Percentiles rank a stretch among this genome's conserved stretches.
Evolutionary conservation across 1,140 invertebrate genomes (phyloP).

Genomic region (Drosophila jambulina): DNA sequence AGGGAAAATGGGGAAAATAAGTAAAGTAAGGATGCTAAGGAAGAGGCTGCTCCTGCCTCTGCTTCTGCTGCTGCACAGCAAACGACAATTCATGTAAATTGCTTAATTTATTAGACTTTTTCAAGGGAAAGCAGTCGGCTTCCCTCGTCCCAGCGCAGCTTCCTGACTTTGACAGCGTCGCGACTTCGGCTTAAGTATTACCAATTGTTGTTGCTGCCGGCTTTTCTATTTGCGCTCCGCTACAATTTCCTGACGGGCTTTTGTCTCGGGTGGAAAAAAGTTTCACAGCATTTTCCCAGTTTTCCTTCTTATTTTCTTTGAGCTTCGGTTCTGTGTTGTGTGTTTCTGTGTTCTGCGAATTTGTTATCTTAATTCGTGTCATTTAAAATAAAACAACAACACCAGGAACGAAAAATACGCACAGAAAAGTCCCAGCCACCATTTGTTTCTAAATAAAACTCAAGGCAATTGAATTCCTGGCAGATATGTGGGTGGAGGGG

Average conservation of each 20-base stretch:
- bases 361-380: slow-evolving; percentile 82
- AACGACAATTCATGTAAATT: slow-evolving; percentile 83
- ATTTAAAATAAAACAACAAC: slow-evolving; percentile 63
- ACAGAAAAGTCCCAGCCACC: slow-evolving; percentile 54
- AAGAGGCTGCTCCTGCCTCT: slow-evolving; percentile 6
- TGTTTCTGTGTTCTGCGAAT: slow-evolving; percentile 67
- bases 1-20: slow-evolving; percentile 11
- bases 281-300: slow-evolving; percentile 59
- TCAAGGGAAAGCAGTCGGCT: slow-evolving; percentile 41
- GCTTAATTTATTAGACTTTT: slow-evolving; percentile 83
- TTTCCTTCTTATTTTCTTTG: slow-evolving; percentile 42
- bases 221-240: slow-evolving; percentile 68
- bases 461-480: slow-evolving; percentile 74
- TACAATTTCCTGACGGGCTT: slow-evolving; percentile 70
- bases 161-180: slow-evolving; percentile 77
- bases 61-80: slow-evolving; percentile 49
- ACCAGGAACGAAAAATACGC: slow-evolving; percentile 13
- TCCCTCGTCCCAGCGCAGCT: slow-evolving; percentile 49
- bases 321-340: slow-evolving; percentile 37
- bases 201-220: slow-evolving; percentile 61
- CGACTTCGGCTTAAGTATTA: slow-evolving; percentile 79
- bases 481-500: slow-evolving; percentile 8
- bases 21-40: slow-evolving; percentile 7
- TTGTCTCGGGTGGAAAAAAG: slow-evolving; percentile 72
- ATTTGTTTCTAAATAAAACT: slow-evolving; percentile 82